Base-by-base conservation (phyloP, 2,797 vertebrate species). In the Enteromius thamalakanensis region DNA sequence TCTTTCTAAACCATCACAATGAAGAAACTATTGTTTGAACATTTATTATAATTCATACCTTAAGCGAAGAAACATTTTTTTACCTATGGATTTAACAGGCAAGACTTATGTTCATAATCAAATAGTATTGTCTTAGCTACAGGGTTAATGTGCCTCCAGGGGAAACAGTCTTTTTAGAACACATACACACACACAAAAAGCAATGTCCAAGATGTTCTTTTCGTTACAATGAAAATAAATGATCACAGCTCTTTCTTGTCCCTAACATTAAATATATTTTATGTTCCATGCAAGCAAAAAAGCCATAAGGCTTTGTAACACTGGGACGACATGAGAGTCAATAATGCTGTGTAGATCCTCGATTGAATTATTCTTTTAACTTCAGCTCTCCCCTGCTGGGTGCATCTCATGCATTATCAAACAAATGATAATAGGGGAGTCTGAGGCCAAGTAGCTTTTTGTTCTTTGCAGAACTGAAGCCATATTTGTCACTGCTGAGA, bases 361-460 rank as follows among this genome's bases (percentile, higher is more conserved):
- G 29, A n/a, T 32, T 75, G 4, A 76, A 76, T 7, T 76, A 40
- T 15, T 15, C 3, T 34, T 80, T 83, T 76, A 83, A 51, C 75
- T 85, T 84, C 80, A 82, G 83, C n/a, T 82, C 17, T 82, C 8
- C 81, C 89, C 87, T 77, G 58, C 86, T 91, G 88, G 64, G 19
- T 11, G 70, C 21, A 53, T 83, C 72, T 86, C 77, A 85, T 85
- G 77, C 71, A 82, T 87, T 75, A 90, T 88, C 42, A 85, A 89
- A 84, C 87, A 87, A 42, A 69, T 87, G 80, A 88, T 78, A 87
- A 78, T 80, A 75, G 45, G 32, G 87, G 45, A 47, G 42, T 84
- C 88, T 81, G 85, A 37, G 49, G 80, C 70, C 71, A 72, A 62
- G 6, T 40, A 49, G 74, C 10, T 8, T 21, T 60, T 82, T 68